Evolutionary conservation across 2,797 vertebrate species (phyloP).

Genomic region (Enteromius radiatus): DNA sequence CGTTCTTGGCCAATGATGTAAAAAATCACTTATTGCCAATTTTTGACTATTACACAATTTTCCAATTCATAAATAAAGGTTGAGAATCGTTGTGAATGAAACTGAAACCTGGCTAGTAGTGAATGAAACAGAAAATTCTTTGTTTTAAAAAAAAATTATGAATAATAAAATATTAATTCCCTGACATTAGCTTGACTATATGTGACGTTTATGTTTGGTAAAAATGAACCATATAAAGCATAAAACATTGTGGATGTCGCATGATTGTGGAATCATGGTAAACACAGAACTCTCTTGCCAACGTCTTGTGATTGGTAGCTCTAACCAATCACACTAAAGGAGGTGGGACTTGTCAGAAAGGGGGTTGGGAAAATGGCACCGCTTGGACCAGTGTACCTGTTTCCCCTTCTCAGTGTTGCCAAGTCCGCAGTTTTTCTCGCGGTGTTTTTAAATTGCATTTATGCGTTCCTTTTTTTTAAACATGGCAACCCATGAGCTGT

Average conservation of each 20-base stretch:
- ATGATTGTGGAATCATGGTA: neutral
- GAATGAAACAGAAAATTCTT: neutral
- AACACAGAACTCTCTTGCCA: neutral
- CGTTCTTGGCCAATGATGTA: neutral
- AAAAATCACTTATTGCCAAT: neutral
- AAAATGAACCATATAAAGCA: neutral
- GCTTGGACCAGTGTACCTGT: no score
- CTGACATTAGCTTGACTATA: neutral
- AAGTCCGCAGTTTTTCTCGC: no score
- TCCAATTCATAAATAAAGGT: neutral
- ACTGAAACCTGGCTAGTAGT: neutral
- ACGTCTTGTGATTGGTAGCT: slow-evolving; percentile 16
- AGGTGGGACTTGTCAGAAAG: neutral
- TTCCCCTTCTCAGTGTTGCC: no score
- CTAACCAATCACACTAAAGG: neutral
- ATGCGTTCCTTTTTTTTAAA: no score
- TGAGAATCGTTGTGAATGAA: neutral
- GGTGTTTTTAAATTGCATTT: no score
- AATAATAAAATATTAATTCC: neutral
- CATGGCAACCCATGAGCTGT: no score
- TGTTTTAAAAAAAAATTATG: neutral
- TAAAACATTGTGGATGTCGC: neutral
- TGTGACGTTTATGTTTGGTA: neutral
- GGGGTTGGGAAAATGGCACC: no score
- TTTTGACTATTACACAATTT: neutral